phyloP scores from a whole-genome alignment of 2,113 vertebrate species.

The Polyodon spathula region DNA sequence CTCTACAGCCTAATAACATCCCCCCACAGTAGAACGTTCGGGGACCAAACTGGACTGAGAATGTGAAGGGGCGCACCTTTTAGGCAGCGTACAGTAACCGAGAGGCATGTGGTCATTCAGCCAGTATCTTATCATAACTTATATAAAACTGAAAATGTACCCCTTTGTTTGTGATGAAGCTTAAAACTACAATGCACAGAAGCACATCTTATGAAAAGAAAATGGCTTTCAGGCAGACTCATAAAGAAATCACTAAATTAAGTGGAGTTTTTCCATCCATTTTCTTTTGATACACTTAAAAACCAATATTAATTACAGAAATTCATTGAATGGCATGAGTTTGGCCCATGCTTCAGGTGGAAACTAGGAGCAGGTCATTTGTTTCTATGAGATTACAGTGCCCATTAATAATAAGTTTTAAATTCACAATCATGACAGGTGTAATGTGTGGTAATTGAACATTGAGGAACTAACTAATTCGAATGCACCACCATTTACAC shows the following conservation, averaged over 20 bases:
- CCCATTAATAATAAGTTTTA: constrained; percentile 3
- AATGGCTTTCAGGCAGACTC: neutral
- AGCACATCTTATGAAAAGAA: neutral
- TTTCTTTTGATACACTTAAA: constrained; percentile 2
- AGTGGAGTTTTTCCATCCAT: neutral
- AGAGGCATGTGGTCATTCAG: no score
- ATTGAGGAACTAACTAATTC: neutral
- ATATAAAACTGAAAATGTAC: neutral
- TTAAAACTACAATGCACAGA: neutral
- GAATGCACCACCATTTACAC: neutral
- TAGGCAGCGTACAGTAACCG: no score
- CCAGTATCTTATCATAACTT: no score
- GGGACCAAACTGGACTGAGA: no score
- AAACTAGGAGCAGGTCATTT: neutral
- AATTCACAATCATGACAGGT: constrained; percentile 2
- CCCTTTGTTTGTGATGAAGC: neutral
- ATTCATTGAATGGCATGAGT: no score
- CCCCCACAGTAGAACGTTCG: neutral
- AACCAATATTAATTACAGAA: constrained; percentile 9
- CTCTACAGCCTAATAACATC: neutral
- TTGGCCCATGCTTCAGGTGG: no score
- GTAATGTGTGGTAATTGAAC: neutral
- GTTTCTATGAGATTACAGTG: neutral
- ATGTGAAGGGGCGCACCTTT: no score
- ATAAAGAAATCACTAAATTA: neutral